Conservation (phyloP, 2,113 vertebrate species). For the Indicator maculatus region DNA sequence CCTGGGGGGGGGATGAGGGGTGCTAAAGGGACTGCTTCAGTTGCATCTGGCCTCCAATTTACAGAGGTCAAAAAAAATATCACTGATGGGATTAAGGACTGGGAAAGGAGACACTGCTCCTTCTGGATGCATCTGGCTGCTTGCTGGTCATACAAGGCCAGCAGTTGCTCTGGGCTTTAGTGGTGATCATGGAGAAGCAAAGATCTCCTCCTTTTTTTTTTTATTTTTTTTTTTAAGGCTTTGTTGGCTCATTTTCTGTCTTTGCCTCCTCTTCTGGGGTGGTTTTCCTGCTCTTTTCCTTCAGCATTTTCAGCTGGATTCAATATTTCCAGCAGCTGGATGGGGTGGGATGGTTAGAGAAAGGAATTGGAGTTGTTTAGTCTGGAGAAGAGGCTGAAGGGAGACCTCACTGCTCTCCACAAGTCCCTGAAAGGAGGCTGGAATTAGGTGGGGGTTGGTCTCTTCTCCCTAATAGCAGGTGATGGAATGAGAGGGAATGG, state of each 20-base stretch:
- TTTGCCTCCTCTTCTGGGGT: neutral
- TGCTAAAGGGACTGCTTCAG: constrained; percentile 25
- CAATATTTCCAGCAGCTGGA: neutral
- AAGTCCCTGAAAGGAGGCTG: no score
- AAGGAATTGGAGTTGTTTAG: neutral
- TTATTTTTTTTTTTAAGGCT: neutral
- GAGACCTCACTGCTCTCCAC: no score
- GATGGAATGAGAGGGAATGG: no score
- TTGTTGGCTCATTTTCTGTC: neutral
- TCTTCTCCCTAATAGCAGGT: no score
- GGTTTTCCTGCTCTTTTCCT: neutral
- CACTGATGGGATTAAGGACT: constrained; percentile 54
- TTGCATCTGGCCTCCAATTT: constrained; percentile 43
- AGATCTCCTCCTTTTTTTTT: neutral
- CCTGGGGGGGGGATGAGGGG: neutral
- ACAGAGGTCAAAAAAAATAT: constrained; percentile 25
- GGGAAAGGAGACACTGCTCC: constrained; percentile 20
- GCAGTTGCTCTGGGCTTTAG: neutral
- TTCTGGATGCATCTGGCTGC: constrained; percentile 23
- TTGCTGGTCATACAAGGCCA: neutral
- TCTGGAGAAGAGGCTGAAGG: no score
- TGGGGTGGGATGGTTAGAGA: neutral
- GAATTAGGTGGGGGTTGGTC: no score
- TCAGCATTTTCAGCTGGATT: neutral
- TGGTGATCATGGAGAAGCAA: neutral